A percentile compares a stretch with the other conserved stretches of the same genome.
Evolutionary conservation across 2,113 vertebrate genomes (phyloP).

Genomic region (Gadus chalcogrammus): DNA sequence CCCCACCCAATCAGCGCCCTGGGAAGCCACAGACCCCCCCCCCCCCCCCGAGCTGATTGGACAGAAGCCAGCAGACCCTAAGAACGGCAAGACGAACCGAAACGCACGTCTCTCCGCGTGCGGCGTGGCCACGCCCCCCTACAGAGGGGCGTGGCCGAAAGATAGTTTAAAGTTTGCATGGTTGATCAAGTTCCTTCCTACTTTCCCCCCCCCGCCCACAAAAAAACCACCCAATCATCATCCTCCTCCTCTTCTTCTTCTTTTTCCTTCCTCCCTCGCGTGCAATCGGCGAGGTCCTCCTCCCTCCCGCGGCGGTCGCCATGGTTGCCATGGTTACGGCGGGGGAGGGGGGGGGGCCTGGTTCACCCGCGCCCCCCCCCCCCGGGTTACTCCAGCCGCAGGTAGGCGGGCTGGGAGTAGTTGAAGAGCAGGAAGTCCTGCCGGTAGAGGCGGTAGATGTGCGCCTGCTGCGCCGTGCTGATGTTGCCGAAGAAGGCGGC

Average conservation of each 20-base stretch:
- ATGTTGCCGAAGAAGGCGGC: constrained; percentile 98
- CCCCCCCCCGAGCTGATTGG: constrained; percentile 22
- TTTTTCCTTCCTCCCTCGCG: no score
- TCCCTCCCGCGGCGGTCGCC: constrained; percentile 5
- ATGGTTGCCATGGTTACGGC: no score
- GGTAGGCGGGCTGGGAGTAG: constrained; percentile 94
- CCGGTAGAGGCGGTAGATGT: constrained; percentile 95
- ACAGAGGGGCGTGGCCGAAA: constrained; percentile 12
- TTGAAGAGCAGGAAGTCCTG: constrained; percentile 99
- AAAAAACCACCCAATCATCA: no score
- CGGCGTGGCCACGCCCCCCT: constrained; percentile 22
- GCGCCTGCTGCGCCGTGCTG: constrained; percentile 86
- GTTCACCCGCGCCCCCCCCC: no score
- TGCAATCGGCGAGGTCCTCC: constrained; percentile 9
- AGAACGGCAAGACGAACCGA: constrained; percentile 3
- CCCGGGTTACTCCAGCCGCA: constrained; percentile 84
- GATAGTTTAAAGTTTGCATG: constrained; percentile 42
- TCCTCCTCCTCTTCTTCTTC: no score
- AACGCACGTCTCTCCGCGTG: constrained; percentile 21
- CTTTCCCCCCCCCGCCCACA: no score
- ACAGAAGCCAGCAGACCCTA: constrained; percentile 14
- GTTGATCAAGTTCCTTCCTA: constrained; percentile 4
- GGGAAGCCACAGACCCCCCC: not conserved
- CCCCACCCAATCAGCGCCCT: constrained; percentile 10
- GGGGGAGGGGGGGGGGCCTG: no score